Percentiles rank a stretch among this genome's conserved stretches.
Conservation (phyloP, 1,140 invertebrate genomes). For the Eubasilissa regina region DNA sequence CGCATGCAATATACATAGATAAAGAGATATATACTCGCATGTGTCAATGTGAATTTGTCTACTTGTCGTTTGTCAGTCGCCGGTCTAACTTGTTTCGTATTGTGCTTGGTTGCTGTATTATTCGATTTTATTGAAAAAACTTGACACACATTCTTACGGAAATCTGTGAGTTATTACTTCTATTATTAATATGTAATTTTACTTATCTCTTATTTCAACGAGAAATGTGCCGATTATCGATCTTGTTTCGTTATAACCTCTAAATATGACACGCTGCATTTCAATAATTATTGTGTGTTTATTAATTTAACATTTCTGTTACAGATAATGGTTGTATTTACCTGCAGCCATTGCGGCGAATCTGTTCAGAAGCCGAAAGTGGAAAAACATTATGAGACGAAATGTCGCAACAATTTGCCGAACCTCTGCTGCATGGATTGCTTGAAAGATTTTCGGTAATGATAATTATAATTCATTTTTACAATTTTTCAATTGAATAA, state of each 20-base stretch:
- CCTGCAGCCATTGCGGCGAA: conserved; percentile 91
- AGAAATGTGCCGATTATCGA: neutral
- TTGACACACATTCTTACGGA: too few species aligned
- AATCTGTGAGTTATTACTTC: too few species aligned
- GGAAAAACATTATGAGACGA: conserved; percentile 89
- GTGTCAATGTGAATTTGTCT: too few species aligned
- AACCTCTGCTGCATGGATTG: conserved; percentile 91
- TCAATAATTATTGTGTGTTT: neutral
- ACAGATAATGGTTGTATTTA: conserved; percentile 89
- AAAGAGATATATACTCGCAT: too few species aligned
- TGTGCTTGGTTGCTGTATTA: too few species aligned
- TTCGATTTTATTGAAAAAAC: too few species aligned
- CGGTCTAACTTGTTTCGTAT: too few species aligned
- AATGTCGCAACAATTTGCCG: conserved; percentile 74
- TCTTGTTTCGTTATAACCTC: neutral
- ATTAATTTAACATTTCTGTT: neutral
- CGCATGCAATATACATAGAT: too few species aligned
- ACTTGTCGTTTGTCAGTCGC: too few species aligned
- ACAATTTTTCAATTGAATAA: neutral
- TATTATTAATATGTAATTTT: too few species aligned
- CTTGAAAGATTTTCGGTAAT: conserved; percentile 89
- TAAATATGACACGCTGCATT: conserved; percentile 10
- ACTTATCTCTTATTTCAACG: too few species aligned
- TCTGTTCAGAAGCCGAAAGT: conserved; percentile 92
- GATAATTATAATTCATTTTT: neutral